phyloP scores from a whole-genome alignment of 2,888 invertebrate species.

The Nomada flava region DNA sequence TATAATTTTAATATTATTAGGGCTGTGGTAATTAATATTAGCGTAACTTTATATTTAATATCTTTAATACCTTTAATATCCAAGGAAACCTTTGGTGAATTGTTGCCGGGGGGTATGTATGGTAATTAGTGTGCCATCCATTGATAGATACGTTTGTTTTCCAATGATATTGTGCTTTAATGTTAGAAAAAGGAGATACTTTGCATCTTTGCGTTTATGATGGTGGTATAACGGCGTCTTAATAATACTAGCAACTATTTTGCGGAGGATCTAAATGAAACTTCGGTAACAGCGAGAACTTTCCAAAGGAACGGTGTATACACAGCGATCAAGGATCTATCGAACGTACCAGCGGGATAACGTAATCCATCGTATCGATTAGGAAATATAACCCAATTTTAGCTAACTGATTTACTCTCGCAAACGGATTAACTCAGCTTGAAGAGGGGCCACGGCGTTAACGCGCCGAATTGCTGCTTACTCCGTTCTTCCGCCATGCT shows the following conservation, averaged over 20 bases:
- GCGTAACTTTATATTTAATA: too few relatives aligned
- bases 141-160: too few relatives aligned
- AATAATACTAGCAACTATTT: neutral
- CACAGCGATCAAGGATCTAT: constrained; percentile 31
- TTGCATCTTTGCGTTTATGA: too few relatives aligned
- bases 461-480: constrained; percentile 68
- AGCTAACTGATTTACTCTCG: constrained; percentile 75
- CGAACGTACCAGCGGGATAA: constrained; percentile 58
- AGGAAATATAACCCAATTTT: constrained; percentile 78
- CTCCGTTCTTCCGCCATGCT: constrained; percentile 65
- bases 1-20: too few relatives aligned
- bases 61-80: too few relatives aligned
- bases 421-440: constrained; percentile 75
- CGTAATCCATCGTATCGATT: constrained; percentile 78
- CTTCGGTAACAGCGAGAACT: constrained; percentile 7
- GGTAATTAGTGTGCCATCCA: too few relatives aligned
- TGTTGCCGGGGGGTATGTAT: too few relatives aligned
- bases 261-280: neutral
- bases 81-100: too few relatives aligned
- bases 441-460: constrained; percentile 64
- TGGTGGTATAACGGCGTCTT: neutral
- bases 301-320: constrained; percentile 9
- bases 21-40: too few relatives aligned
- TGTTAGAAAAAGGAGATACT: too few relatives aligned
- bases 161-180: too few relatives aligned